Percentiles rank a stretch among this genome's conserved stretches.
These are phyloP conservation scores for Drosophila macrospina DNA, from an alignment of 2,888 invertebrate species.

Conservation along the genomic window DNA sequence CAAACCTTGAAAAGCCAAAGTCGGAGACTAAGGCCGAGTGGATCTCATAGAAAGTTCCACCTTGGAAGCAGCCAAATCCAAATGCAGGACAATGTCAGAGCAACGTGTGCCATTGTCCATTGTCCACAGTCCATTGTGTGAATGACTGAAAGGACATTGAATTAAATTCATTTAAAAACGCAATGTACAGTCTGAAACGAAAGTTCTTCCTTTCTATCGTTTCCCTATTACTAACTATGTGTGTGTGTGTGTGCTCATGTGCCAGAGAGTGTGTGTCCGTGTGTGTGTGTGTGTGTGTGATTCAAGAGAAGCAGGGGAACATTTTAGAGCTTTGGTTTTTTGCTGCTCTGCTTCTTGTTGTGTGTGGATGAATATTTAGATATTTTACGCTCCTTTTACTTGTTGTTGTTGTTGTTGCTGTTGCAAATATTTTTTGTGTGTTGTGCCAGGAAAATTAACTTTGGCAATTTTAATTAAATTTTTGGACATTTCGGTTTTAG, in stretches of 20 bases:
- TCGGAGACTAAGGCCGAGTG: conserved; percentile 45
- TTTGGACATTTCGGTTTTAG: conserved; percentile 66
- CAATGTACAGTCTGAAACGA: conserved; percentile 66
- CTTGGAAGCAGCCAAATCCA: conserved; percentile 54
- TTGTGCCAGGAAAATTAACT: conserved; percentile 68
- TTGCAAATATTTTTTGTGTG: conserved; percentile 41
- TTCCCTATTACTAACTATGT: background rate
- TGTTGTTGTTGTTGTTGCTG: conserved; percentile 49
- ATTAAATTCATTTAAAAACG: conserved; percentile 79
- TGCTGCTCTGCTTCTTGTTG: conserved; percentile 22
- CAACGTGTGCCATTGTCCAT: conserved; percentile 62
- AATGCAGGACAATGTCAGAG: conserved; percentile 62
- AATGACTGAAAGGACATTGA: conserved; percentile 80
- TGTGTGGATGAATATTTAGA: conserved; percentile 60
- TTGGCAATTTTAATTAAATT: conserved; percentile 79
- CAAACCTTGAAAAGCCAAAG: conserved; percentile 64
- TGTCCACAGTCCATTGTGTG: conserved; percentile 70
- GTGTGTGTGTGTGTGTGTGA: conserved; percentile 5
- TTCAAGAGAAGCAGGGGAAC: conserved; percentile 52
- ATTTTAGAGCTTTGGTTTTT: conserved; percentile 42
- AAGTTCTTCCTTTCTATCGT: conserved; percentile 36
- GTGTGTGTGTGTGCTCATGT: background rate
- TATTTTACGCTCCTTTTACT: conserved; percentile 64
- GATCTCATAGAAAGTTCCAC: conserved; percentile 68
- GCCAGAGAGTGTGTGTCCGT: background rate